Percentiles rank a stretch among this genome's conserved stretches.
These are phyloP conservation scores for Notechis scutatus DNA, from an alignment of 2,113 vertebrate species.

Conservation along the genomic window DNA sequence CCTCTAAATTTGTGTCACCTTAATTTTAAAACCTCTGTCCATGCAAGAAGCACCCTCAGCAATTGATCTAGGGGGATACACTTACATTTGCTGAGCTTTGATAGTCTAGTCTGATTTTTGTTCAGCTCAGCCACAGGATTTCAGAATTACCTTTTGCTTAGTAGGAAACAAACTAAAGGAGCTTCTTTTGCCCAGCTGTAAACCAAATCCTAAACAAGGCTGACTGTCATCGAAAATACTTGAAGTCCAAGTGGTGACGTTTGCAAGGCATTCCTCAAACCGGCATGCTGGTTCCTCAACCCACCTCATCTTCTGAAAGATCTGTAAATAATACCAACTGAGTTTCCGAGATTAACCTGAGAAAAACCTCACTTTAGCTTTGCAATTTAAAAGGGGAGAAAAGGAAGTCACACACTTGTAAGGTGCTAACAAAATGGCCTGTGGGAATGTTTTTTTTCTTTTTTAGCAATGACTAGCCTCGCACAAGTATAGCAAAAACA, in stretches of 20 bases:
- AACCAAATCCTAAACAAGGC: neutral
- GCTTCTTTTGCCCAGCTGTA: neutral
- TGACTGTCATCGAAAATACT: neutral
- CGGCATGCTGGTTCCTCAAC: neutral
- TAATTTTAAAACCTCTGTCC: neutral
- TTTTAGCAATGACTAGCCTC: slow-evolving; percentile 38
- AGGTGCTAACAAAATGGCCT: slow-evolving; percentile 42
- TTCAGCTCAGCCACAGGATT: neutral
- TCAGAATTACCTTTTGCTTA: neutral
- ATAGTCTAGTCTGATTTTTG: neutral
- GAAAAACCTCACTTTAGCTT: slow-evolving; percentile 37
- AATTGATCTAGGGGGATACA: neutral
- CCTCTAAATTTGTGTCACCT: neutral
- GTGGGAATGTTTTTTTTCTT: neutral
- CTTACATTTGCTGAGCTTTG: neutral
- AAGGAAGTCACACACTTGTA: slow-evolving; percentile 35
- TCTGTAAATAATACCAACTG: neutral
- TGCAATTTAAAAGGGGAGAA: neutral
- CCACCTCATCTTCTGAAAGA: neutral
- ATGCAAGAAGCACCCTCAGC: neutral
- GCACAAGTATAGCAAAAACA: slow-evolving; percentile 46
- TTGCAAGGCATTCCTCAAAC: neutral
- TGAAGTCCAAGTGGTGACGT: neutral
- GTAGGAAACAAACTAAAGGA: neutral
- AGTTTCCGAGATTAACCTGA: slow-evolving; percentile 25